phyloP scores from a whole-genome alignment of 2,888 invertebrate genomes.

The Globia sparganii region DNA sequence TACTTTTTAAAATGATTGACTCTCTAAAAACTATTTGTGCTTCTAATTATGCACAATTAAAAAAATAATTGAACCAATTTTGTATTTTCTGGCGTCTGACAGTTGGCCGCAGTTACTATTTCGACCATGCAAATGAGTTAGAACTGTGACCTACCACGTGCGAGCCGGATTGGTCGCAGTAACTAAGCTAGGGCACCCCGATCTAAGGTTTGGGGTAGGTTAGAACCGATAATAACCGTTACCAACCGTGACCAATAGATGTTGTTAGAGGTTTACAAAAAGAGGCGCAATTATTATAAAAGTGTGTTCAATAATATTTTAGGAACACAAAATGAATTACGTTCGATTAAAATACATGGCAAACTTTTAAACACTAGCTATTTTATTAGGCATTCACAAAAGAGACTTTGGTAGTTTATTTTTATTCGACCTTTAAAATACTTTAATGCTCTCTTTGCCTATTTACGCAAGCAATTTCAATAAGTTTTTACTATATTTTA shows the following conservation, averaged over 20 bases:
- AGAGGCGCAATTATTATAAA: background rate
- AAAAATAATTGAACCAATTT: background rate
- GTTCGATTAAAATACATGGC: background rate
- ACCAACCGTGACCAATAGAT: background rate
- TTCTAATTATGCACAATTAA: too few species aligned
- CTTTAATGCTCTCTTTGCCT: background rate
- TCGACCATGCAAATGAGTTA: too few species aligned
- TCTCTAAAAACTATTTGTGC: too few species aligned
- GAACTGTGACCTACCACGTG: background rate
- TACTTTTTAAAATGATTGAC: background rate
- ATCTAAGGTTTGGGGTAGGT: background rate
- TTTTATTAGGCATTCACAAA: background rate
- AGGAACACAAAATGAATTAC: background rate
- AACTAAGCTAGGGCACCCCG: background rate
- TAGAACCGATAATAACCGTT: background rate
- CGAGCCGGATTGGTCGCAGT: background rate
- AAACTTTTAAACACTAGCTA: background rate
- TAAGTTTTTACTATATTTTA: background rate
- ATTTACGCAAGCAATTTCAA: slow-evolving; percentile 15
- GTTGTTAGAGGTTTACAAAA: background rate
- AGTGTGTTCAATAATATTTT: background rate
- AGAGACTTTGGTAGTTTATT: background rate
- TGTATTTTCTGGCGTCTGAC: background rate
- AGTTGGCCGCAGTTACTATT: background rate
- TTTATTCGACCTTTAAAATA: background rate